Base-by-base conservation (phyloP, 2,797 vertebrate genomes). In the Pteropus rufus region DNA sequence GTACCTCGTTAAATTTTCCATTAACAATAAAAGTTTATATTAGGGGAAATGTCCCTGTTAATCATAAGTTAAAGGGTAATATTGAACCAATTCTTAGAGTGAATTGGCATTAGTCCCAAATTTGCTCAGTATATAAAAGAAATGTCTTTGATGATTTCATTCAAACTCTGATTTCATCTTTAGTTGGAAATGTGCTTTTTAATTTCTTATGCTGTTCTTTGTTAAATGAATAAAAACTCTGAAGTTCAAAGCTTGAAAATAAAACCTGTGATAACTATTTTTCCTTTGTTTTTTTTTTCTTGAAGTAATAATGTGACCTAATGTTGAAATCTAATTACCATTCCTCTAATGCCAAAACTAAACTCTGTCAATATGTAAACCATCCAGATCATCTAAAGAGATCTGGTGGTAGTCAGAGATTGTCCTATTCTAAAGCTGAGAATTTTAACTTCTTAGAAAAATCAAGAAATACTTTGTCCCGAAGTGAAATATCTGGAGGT, bases 91-190 rank as follows among this genome's bases (percentile, higher is more conserved):
- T 29, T 29, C 4, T 85, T 86, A 70, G 18, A 49, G 49, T 16
- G 15, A 41, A 31, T 62, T 52, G 58, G 7, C 39, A 34, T 36
- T 79, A 36, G 7, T 49, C 26, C 1, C 11, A 93, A 72, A 72
- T 84, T 89, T 72, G 15, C 31, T 75, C 26, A 41, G 11, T 62
- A 23, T 75, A 2, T 73, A 52, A 67, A 77, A 49, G 12, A 87
- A 85, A 77, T 60, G 8, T 39, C 46, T 91, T 80, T 56, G 29
- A 52, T 31, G 65, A 52, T 2, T 96, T 84, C 46, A 75, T 34
- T 95, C 46, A 95, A 75, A 83, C 44, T 84, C 16, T 44, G 26
- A 65, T 8, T 86, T 92, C 83, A 89, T 91, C 81, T 96, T 85
- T 83, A 91, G 2, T 52, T 83, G 39, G 15, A 6, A 69, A 58